phyloP scores from a whole-genome alignment of 2,113 vertebrate genomes.

The Solea solea region DNA sequence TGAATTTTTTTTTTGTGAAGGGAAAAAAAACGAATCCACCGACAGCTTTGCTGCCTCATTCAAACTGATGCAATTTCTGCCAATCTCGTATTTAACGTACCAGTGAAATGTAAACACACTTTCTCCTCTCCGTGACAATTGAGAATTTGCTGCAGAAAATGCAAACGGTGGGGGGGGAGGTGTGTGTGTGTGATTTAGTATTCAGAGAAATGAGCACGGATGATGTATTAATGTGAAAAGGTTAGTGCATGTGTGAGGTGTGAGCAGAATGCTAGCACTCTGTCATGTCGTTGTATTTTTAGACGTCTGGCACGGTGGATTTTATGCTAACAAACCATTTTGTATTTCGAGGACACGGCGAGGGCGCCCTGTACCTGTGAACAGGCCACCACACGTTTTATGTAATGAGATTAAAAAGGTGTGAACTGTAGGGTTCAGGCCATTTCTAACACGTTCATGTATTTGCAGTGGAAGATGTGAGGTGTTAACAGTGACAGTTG shows the following conservation, averaged over 20 bases:
- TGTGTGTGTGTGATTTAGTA: not conserved
- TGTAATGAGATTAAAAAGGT: not conserved
- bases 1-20: too few species aligned
- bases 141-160: not conserved
- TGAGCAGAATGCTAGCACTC: not conserved
- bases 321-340: not conserved
- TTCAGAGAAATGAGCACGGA: not conserved
- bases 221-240: not conserved
- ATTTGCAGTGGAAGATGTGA: not conserved
- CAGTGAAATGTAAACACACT: too few species aligned
- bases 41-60: too few species aligned
- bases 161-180: not conserved
- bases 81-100: too few species aligned
- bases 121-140: not conserved
- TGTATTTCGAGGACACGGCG: not conserved
- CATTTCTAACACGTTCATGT: not conserved
- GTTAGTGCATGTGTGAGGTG: not conserved
- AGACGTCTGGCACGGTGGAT: not conserved
- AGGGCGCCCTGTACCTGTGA: not conserved
- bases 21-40: too few species aligned
- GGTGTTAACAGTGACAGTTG: not conserved
- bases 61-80: too few species aligned
- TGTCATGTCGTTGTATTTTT: too few species aligned
- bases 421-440: not conserved
- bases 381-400: not conserved